A percentile compares a stretch with the other conserved stretches of the same genome.
Conservation (phyloP, 1,140 invertebrate species). For the Triops longicaudatus region DNA sequence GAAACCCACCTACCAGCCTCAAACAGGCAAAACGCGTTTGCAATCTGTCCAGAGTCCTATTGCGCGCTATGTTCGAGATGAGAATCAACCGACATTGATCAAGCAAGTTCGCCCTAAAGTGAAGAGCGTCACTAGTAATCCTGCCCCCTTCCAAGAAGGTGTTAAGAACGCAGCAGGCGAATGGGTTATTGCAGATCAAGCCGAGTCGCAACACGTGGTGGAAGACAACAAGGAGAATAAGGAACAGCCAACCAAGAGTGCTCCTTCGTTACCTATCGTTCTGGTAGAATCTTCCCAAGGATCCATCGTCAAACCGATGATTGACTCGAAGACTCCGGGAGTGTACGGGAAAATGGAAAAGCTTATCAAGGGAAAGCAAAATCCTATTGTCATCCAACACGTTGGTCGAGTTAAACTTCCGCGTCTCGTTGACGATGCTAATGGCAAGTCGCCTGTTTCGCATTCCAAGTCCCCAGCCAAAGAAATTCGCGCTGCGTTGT, state of each 20-base stretch:
- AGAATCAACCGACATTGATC: background rate
- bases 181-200: background rate
- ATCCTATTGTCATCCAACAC: background rate
- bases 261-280: background rate
- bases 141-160: background rate
- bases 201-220: background rate
- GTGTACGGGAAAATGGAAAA: background rate
- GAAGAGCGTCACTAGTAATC: background rate
- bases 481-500: background rate
- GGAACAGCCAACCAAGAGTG: background rate
- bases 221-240: background rate
- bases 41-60: background rate
- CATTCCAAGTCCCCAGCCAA: background rate
- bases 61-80: background rate
- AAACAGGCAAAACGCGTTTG: background rate
- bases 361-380: slow-evolving; percentile 2
- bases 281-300: background rate
- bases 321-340: background rate
- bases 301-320: background rate
- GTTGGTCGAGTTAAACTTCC: background rate
- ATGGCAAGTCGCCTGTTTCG: background rate
- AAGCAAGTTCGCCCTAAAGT: background rate
- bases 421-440: background rate
- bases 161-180: background rate
- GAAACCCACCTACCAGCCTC: background rate